A percentile compares a stretch with the other conserved stretches of the same genome.
phyloP scores from a whole-genome alignment of 2,797 vertebrate genomes.

The Phylloscopus collybita region DNA sequence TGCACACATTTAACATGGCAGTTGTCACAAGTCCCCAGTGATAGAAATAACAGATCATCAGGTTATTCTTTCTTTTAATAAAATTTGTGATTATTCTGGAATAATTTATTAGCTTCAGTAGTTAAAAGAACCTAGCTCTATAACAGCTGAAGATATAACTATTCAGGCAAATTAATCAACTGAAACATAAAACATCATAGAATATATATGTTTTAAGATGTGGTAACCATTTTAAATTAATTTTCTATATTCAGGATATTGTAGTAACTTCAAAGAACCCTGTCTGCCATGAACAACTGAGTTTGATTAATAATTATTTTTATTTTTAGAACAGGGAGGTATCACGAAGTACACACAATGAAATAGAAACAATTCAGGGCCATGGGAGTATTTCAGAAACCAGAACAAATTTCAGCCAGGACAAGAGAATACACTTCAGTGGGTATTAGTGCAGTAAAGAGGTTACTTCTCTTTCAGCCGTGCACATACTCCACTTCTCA shows the following conservation, averaged over 20 bases:
- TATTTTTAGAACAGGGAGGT: not conserved
- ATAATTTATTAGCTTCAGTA: not conserved
- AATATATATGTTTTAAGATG: not conserved
- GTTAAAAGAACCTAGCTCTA: not conserved
- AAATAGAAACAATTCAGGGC: not conserved
- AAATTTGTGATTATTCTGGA: not conserved
- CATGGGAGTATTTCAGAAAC: not conserved
- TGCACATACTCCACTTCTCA: not conserved
- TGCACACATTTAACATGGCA: not conserved
- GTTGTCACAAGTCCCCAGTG: not conserved
- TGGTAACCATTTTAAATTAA: not conserved
- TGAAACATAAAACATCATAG: not conserved
- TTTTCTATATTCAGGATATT: not conserved
- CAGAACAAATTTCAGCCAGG: not conserved
- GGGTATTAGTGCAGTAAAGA: not conserved
- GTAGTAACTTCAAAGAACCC: not conserved
- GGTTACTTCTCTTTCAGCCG: slow-evolving; percentile 2
- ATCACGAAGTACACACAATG: not conserved
- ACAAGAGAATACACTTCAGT: not conserved
- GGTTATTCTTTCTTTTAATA: not conserved
- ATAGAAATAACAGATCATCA: not conserved
- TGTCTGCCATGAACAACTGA: not conserved
- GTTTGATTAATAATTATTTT: not conserved
- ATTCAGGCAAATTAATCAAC: not conserved
- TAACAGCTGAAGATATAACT: not conserved